A percentile compares a stretch with the other conserved stretches of the same genome.
phyloP scores from a whole-genome alignment of 1,140 invertebrate genomes.

The Drosophila pectinifera region DNA sequence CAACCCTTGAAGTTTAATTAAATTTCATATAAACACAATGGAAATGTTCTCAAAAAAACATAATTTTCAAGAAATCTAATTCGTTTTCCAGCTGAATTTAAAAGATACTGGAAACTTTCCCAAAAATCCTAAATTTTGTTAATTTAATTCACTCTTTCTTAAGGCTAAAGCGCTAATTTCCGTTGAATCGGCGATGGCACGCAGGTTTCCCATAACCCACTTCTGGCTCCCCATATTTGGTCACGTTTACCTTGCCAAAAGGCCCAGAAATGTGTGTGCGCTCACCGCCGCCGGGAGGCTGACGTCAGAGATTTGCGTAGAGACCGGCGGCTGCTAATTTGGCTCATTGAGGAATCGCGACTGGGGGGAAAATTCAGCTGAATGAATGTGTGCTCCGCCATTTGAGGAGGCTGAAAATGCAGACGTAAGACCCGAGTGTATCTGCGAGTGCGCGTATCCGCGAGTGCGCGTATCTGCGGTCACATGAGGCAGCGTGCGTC shows the following conservation, averaged over 20 bases:
- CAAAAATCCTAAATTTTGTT: neutral
- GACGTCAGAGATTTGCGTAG: conserved; percentile 67
- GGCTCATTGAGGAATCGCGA: conserved; percentile 66
- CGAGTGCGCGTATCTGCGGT: conserved; percentile 22
- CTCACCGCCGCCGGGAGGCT: conserved; percentile 17
- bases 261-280: conserved; percentile 1
- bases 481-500: conserved; percentile 78
- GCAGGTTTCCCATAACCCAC: conserved; percentile 33
- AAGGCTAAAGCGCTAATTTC: conserved; percentile 16
- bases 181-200: conserved; percentile 11
- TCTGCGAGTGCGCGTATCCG: conserved; percentile 1
- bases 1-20: too few relatives aligned
- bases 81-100: neutral
- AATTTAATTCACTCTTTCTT: neutral
- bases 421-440: conserved; percentile 20
- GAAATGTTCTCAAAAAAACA: too few relatives aligned
- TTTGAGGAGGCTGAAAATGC: conserved; percentile 19
- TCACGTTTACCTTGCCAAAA: conserved; percentile 64
- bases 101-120: neutral
- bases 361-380: conserved; percentile 60
- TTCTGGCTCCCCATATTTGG: conserved; percentile 68
- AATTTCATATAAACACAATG: too few relatives aligned
- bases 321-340: conserved; percentile 59
- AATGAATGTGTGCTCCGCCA: conserved; percentile 64
- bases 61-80: too few relatives aligned